Evolutionary conservation across 2,113 vertebrate genomes (phyloP).

Genomic region (Labeo catla): DNA sequence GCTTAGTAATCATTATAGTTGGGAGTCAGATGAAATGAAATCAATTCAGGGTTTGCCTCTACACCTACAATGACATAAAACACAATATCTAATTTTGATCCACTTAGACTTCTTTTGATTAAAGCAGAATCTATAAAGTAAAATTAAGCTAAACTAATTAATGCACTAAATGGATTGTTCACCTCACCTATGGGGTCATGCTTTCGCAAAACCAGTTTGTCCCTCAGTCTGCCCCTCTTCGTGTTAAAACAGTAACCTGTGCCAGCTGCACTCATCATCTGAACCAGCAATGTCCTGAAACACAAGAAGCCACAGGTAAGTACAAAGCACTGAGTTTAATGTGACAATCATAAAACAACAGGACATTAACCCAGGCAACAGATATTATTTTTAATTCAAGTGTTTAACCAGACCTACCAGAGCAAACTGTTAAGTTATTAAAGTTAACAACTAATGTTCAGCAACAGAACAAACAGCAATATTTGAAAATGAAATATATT

Average conservation of each 20-base stretch:
- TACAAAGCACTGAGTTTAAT: background rate
- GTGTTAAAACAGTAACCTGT: slow-evolving; percentile 87
- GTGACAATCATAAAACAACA: background rate
- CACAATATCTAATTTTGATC: too few species aligned
- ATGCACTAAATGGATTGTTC: too few species aligned
- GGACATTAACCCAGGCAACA: too few species aligned
- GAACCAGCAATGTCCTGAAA: slow-evolving; percentile 86
- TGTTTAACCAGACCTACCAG: background rate
- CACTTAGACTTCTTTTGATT: too few species aligned
- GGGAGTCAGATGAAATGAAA: too few species aligned
- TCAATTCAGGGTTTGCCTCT: too few species aligned
- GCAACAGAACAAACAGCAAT: background rate
- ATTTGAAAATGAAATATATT: background rate
- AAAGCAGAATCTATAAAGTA: too few species aligned
- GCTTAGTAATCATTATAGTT: too few species aligned
- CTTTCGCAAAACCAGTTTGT: slow-evolving; percentile 88
- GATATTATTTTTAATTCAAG: background rate
- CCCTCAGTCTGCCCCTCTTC: slow-evolving; percentile 83
- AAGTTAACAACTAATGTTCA: background rate
- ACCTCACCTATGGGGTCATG: slow-evolving; percentile 88
- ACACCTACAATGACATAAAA: too few species aligned
- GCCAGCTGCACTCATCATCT: slow-evolving; percentile 91
- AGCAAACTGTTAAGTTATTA: background rate
- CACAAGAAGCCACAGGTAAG: background rate
- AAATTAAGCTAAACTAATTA: too few species aligned